Conservation (phyloP, 2,888 invertebrate genomes). For the Scaeva pyrastri region DNA sequence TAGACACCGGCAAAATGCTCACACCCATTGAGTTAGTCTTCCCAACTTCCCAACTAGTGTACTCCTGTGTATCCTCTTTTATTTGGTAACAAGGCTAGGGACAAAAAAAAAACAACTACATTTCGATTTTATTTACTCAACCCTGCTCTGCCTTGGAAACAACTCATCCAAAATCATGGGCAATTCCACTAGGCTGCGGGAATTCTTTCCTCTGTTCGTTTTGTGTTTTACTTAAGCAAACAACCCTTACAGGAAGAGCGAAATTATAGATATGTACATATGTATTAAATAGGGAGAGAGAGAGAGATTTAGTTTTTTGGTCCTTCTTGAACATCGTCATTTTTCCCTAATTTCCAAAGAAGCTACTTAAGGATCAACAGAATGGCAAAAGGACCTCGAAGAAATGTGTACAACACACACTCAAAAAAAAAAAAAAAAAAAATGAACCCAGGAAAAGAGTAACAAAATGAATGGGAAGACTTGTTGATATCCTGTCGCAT, state of each 20-base stretch:
- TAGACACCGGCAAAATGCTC: constrained; percentile 46
- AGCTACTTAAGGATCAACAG: constrained; percentile 50
- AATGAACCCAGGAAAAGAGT: constrained; percentile 24
- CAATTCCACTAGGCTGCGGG: constrained; percentile 36
- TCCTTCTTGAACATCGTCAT: constrained; percentile 34
- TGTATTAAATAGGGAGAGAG: too few species aligned
- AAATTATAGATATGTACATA: too few species aligned
- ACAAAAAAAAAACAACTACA: constrained; percentile 53
- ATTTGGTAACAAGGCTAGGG: constrained; percentile 61
- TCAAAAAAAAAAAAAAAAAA: constrained; percentile 9
- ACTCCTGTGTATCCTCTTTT: constrained; percentile 18
- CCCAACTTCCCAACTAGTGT: neutral
- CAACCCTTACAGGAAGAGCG: constrained; percentile 15
- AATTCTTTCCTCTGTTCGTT: constrained; percentile 11
- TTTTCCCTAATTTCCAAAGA: constrained; percentile 29
- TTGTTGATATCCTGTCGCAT: constrained; percentile 75
- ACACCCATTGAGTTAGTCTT: constrained; percentile 43
- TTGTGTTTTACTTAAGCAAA: constrained; percentile 23
- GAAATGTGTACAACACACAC: neutral
- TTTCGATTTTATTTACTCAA: constrained; percentile 57
- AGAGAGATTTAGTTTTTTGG: constrained; percentile 19
- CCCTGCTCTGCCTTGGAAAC: constrained; percentile 25
- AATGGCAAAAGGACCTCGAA: constrained; percentile 29
- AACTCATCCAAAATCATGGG: constrained; percentile 5
- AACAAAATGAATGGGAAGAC: constrained; percentile 62